A percentile compares a stretch with the other conserved stretches of the same genome.
Conservation (phyloP, 2,888 invertebrate genomes). For the Pheosia gnoma region DNA sequence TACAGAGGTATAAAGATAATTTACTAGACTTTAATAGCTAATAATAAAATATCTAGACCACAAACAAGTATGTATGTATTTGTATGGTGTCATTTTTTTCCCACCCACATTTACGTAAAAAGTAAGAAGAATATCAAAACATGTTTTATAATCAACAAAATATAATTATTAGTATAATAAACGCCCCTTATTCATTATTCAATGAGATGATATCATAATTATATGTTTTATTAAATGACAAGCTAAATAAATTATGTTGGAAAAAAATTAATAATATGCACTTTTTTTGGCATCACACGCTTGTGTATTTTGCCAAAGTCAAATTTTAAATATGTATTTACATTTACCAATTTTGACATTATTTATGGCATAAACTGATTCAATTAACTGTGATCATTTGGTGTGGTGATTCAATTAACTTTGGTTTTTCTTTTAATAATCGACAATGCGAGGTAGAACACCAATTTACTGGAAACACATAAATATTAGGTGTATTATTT, state of each 20-base stretch:
- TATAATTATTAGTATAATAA: constrained; percentile 2
- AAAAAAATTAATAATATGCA: constrained; percentile 12
- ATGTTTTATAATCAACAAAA: background rate
- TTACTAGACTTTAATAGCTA: background rate
- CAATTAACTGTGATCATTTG: background rate
- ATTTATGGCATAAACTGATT: constrained; percentile 1
- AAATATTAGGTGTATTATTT: background rate
- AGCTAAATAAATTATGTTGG: background rate
- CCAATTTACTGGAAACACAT: background rate
- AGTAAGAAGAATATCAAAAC: background rate
- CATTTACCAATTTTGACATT: background rate
- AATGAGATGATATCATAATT: background rate
- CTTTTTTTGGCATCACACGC: too few species aligned
- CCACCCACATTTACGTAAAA: background rate
- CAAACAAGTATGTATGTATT: background rate
- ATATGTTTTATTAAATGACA: constrained; percentile 1
- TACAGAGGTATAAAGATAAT: too few species aligned
- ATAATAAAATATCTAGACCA: background rate
- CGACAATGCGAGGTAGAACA: constrained; percentile 1
- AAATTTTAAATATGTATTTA: background rate
- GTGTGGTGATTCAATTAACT: constrained; percentile 4
- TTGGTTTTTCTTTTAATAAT: background rate
- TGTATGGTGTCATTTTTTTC: background rate
- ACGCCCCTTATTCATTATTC: background rate
- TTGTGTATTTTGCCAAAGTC: too few species aligned